phyloP scores from a whole-genome alignment of 2,797 vertebrate genomes.

The Cossypha dichroa region DNA sequence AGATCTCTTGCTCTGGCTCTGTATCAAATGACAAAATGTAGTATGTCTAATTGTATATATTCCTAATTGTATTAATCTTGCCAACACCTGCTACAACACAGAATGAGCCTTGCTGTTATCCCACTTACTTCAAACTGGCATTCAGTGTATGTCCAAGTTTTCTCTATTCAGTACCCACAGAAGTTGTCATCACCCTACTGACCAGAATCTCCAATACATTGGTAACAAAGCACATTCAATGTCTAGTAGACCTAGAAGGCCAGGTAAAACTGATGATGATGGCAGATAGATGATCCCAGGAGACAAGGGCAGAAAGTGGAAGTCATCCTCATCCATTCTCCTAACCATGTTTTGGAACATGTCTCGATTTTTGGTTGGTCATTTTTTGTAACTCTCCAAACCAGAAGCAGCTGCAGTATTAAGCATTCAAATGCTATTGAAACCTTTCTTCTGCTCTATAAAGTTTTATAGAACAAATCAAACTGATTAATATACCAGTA shows the following conservation, averaged over 20 bases:
- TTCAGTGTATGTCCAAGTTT: neutral
- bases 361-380: neutral
- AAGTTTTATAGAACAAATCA: neutral
- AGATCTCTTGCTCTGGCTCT: neutral
- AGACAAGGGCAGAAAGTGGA: neutral
- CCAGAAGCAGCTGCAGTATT: neutral
- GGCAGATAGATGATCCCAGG: neutral
- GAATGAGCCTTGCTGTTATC: neutral
- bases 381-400: neutral
- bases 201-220: neutral
- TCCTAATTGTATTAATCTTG: neutral
- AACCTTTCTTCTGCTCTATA: neutral
- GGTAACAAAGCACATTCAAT: neutral
- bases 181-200: neutral
- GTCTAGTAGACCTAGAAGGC: neutral
- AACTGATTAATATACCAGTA: neutral
- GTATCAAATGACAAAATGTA: neutral
- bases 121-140: neutral
- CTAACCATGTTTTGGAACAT: neutral
- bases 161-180: neutral
- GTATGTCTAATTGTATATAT: neutral
- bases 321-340: neutral
- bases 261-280: neutral
- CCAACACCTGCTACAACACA: neutral
- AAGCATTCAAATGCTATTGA: neutral